phyloP scores from a whole-genome alignment of 2,888 invertebrate genomes.

The Gryllus longicercus region DNA sequence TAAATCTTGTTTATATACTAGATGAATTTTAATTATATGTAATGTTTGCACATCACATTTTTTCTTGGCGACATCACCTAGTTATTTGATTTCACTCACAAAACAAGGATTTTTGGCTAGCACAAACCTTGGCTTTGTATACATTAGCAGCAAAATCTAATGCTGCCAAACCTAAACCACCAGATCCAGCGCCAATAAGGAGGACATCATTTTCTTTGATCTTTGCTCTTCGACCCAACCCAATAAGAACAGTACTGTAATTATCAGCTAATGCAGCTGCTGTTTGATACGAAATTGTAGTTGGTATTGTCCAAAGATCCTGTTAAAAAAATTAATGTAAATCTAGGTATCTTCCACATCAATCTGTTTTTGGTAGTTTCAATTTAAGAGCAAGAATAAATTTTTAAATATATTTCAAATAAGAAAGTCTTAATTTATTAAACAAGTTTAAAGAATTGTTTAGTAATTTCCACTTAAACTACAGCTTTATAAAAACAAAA shows the following conservation, averaged over 20 bases:
- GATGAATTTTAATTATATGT: too few relatives aligned
- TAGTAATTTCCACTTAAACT: too few relatives aligned
- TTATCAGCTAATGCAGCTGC: slow-evolving; percentile 59
- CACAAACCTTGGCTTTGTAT: slow-evolving; percentile 60
- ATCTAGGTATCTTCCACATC: too few relatives aligned
- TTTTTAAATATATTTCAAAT: too few relatives aligned
- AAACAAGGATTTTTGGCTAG: not conserved
- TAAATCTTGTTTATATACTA: not conserved
- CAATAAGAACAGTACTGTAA: slow-evolving; percentile 63
- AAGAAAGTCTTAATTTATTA: too few relatives aligned
- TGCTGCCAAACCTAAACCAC: slow-evolving; percentile 61
- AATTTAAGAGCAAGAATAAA: too few relatives aligned
- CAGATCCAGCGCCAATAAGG: slow-evolving; percentile 63
- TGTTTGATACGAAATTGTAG: slow-evolving; percentile 43
- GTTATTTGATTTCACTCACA: too few relatives aligned
- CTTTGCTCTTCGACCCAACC: slow-evolving; percentile 52
- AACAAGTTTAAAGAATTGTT: too few relatives aligned
- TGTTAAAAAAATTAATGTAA: slow-evolving; percentile 38
- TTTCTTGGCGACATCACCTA: too few relatives aligned
- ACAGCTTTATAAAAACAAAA: slow-evolving; percentile 35
- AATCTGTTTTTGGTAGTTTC: too few relatives aligned
- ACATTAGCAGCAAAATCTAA: slow-evolving; percentile 67
- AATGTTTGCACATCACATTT: too few relatives aligned
- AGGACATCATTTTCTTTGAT: slow-evolving; percentile 49
- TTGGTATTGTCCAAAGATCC: slow-evolving; percentile 59